These are phyloP conservation scores for Dryococelus australis DNA, from an alignment of 2,888 invertebrate genomes.

Conservation along the genomic window DNA sequence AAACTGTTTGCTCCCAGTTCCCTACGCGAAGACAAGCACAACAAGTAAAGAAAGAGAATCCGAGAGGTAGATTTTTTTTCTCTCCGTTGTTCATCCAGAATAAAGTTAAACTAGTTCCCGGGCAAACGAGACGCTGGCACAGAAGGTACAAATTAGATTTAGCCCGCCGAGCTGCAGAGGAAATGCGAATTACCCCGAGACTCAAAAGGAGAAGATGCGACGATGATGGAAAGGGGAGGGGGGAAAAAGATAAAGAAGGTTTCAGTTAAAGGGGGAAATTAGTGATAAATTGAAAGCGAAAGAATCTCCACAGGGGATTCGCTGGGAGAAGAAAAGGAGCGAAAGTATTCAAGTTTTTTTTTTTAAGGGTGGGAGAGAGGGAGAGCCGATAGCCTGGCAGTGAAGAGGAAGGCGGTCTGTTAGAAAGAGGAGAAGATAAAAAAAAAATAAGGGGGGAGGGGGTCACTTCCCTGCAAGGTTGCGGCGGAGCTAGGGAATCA, in stretches of 20 bases:
- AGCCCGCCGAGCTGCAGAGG: constrained; percentile 17
- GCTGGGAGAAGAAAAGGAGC: constrained; percentile 23
- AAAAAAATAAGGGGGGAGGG: neutral
- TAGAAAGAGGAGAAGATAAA: neutral
- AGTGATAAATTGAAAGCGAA: constrained; percentile 40
- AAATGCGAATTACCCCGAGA: constrained; percentile 22
- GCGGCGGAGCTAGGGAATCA: neutral
- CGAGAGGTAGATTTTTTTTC: neutral
- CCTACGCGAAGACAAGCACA: too few species aligned
- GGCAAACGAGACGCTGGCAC: neutral
- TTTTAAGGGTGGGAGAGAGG: neutral
- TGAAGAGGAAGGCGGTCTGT: neutral
- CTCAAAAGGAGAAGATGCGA: constrained; percentile 32
- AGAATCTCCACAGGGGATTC: constrained; percentile 21
- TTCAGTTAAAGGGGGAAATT: constrained; percentile 39
- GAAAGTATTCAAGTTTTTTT: constrained; percentile 19
- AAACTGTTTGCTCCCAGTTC: too few species aligned
- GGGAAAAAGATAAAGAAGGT: constrained; percentile 27
- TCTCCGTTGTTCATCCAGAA: neutral
- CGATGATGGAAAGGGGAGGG: neutral
- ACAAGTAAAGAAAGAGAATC: too few species aligned
- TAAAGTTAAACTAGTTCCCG: neutral
- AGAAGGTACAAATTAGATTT: constrained; percentile 27
- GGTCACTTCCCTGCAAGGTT: neutral
- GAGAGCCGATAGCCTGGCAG: neutral